Conservation (phyloP, 2,888 invertebrate genomes). For the Acleris holmiana region DNA sequence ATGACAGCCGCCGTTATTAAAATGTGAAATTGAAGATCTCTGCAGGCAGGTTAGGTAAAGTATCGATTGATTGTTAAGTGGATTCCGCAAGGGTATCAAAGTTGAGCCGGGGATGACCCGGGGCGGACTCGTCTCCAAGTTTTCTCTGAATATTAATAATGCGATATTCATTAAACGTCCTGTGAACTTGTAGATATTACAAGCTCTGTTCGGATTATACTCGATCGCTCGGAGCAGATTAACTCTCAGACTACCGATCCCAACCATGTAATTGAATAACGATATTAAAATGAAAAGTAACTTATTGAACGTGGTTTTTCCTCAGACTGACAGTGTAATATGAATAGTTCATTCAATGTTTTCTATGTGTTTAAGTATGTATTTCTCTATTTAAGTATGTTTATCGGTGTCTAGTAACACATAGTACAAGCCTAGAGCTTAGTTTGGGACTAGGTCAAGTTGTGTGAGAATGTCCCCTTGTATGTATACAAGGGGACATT, state of each 20-base stretch:
- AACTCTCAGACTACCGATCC: slow-evolving; percentile 36
- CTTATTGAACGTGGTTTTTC: neutral
- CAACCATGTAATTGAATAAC: slow-evolving; percentile 9
- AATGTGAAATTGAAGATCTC: neutral
- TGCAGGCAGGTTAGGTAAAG: slow-evolving; percentile 20
- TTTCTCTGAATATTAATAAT: slow-evolving; percentile 69
- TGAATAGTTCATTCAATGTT: no score
- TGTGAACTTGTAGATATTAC: slow-evolving; percentile 62
- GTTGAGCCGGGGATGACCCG: slow-evolving; percentile 59
- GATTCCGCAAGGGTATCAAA: slow-evolving; percentile 58
- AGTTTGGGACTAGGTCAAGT: no score
- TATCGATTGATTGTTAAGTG: slow-evolving; percentile 64
- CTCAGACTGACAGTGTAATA: no score
- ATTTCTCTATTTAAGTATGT: no score
- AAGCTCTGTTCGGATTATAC: slow-evolving; percentile 70
- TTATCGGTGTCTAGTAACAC: no score
- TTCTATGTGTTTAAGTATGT: no score
- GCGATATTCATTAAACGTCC: slow-evolving; percentile 61
- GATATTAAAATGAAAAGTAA: slow-evolving; percentile 1
- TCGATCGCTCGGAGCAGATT: slow-evolving; percentile 55
- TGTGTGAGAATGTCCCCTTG: no score
- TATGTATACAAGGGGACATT: no score
- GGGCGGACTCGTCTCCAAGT: slow-evolving; percentile 50
- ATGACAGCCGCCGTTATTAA: neutral
- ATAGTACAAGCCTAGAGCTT: no score